phyloP scores from a whole-genome alignment of 2,113 vertebrate species.

The Sceloporus tristichus region DNA sequence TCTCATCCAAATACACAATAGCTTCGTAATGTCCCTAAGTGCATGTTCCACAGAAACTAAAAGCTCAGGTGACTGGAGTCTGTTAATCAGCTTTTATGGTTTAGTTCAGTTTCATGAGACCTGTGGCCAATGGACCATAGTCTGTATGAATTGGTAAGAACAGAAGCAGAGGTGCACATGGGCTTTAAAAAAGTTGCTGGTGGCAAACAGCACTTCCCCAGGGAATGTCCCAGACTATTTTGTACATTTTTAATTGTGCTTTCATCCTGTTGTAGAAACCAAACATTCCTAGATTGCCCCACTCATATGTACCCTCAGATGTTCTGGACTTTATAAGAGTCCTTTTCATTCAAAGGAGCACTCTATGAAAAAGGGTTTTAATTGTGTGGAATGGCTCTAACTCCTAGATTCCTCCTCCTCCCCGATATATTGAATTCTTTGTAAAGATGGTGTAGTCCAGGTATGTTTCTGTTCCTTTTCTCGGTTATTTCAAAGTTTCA shows the following conservation, averaged over 20 bases:
- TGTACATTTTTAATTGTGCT: background rate
- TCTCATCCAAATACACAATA: background rate
- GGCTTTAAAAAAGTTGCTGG: background rate
- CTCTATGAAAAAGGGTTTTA: background rate
- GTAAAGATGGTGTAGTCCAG: background rate
- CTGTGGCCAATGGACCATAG: background rate
- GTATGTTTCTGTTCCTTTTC: conserved; percentile 37
- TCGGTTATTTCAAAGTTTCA: conserved; percentile 63
- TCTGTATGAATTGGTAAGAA: no score
- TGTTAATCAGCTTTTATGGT: background rate
- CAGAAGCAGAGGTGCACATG: background rate
- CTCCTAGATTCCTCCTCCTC: background rate
- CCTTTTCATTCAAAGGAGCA: background rate
- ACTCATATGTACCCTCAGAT: background rate
- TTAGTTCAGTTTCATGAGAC: background rate
- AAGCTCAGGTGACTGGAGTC: background rate
- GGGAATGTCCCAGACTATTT: background rate
- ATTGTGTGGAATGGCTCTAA: background rate
- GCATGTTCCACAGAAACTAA: background rate
- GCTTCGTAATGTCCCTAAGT: background rate
- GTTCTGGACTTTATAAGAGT: background rate
- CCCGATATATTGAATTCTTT: background rate
- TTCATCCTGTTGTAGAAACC: background rate
- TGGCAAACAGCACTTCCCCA: background rate
- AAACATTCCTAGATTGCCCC: background rate